Base-by-base conservation (phyloP, 2,113 vertebrate genomes). In the Gasterosteus nipponicus region DNA sequence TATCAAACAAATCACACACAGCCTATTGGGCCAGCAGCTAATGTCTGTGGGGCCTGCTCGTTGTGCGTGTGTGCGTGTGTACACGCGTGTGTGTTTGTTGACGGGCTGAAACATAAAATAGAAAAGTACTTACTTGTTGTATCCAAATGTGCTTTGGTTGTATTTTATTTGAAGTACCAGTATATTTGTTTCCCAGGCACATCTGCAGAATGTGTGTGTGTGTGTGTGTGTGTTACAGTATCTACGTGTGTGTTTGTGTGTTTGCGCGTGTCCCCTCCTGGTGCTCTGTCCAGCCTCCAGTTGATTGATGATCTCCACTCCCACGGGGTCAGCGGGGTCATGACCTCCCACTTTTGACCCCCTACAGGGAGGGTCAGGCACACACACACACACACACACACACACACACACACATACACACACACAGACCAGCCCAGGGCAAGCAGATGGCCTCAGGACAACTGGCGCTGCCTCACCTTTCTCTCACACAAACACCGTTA, bases 241-340 rank as follows among this genome's bases (percentile, higher is more conserved):
- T 38, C 5, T 38, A 7, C 7, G 39, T 71, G 65, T n/a, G n/a
- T n/a, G n/a, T n/a, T n/a, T 69, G 73, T 70, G 56, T 79, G 59
- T 86, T 31, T 69, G 60, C 31, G 67, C 69, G 70, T 42, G 58
- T 12, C 12, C 51, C 85, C 89, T 73, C 89, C 89, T 87, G 89
- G 88, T 83, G 90, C 39, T 91, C 88, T 84, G 87, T 83, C 86
- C 87, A 83, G 76, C 87, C 90, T 79, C 87, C 35, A 76, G 86
- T 79, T 93, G 92, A 93, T 92, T 92, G 91, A 93, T 92, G 92
- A 92, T 89, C 90, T 89, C 58, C 83, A 81, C 91, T 91, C 90
- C 89, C 89, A 90, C 44, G 15, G 90, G 91, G 91, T 92, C 90
- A 91, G 76, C 8, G 9, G 75, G 90, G 92, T 92, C 88, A 51